Percentiles rank a stretch among this genome's conserved stretches.
Conservation (phyloP, 2,888 invertebrate species). For the Proisotoma minuta region DNA sequence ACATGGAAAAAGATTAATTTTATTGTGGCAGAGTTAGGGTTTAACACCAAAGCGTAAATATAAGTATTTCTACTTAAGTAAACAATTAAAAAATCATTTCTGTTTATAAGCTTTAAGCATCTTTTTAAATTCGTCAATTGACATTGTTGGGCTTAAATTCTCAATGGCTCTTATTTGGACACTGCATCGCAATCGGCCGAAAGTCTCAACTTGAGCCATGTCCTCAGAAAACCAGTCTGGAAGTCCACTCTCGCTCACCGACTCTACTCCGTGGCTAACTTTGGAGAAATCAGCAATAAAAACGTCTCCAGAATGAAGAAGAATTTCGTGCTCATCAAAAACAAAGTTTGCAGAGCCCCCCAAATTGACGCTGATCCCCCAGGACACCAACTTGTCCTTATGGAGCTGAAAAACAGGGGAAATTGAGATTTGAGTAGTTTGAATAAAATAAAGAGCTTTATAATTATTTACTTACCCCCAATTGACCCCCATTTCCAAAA, state of each 20-base stretch:
- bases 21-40: too few species aligned
- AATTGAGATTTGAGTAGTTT: too few species aligned
- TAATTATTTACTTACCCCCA: too few species aligned
- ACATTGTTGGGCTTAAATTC: too few species aligned
- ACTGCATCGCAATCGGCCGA: not conserved
- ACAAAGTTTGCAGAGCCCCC: not conserved
- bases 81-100: too few species aligned
- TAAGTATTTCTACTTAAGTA: too few species aligned
- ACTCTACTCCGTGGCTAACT: not conserved
- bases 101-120: too few species aligned
- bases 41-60: too few species aligned
- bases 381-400: not conserved
- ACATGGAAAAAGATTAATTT: too few species aligned
- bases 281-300: not conserved
- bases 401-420: too few species aligned
- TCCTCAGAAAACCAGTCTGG: constrained; percentile 1
- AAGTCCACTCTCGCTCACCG: not conserved
- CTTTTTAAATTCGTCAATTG: too few species aligned
- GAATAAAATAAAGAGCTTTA: too few species aligned
- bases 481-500: not conserved
- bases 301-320: not conserved
- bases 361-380: not conserved
- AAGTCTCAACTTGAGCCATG: not conserved
- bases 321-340: not conserved
- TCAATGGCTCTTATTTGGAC: not conserved